A percentile compares a stretch with the other conserved stretches of the same genome.
These are phyloP conservation scores for Felis catus DNA, from an alignment of 2,113 vertebrate genomes.

Conservation along the genomic window DNA sequence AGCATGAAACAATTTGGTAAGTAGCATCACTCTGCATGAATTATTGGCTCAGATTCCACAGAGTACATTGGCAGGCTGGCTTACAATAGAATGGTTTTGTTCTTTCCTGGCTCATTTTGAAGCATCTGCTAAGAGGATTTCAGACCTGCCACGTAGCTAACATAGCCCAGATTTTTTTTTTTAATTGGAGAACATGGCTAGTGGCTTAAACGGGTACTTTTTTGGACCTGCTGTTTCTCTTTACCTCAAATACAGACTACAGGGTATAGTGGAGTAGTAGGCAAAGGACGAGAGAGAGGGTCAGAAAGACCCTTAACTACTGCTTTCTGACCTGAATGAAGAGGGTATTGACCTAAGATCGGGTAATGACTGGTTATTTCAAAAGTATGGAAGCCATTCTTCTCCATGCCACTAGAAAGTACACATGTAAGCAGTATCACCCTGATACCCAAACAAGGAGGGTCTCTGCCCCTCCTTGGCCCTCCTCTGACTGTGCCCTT, in stretches of 20 bases:
- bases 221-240: background rate
- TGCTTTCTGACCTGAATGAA: background rate
- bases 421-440: background rate
- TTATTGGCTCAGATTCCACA: slow-evolving; percentile 18
- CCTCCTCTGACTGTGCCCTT: background rate
- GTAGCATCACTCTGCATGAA: background rate
- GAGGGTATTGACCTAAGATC: background rate
- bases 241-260: background rate
- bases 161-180: background rate
- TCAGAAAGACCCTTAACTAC: background rate
- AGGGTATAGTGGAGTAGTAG: background rate
- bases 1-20: background rate
- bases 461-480: background rate
- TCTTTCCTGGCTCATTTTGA: slow-evolving; percentile 11
- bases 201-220: background rate
- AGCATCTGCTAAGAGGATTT: slow-evolving; percentile 46
- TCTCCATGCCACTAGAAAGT: background rate
- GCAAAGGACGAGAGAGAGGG: background rate
- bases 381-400: background rate
- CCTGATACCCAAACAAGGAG: background rate
- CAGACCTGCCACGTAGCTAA: background rate
- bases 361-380: background rate
- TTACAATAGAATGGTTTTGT: background rate
- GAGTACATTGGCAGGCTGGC: background rate
- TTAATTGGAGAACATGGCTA: background rate